These are phyloP conservation scores for Plagiodera versicolora DNA, from an alignment of 2,888 invertebrate genomes.

Conservation along the genomic window DNA sequence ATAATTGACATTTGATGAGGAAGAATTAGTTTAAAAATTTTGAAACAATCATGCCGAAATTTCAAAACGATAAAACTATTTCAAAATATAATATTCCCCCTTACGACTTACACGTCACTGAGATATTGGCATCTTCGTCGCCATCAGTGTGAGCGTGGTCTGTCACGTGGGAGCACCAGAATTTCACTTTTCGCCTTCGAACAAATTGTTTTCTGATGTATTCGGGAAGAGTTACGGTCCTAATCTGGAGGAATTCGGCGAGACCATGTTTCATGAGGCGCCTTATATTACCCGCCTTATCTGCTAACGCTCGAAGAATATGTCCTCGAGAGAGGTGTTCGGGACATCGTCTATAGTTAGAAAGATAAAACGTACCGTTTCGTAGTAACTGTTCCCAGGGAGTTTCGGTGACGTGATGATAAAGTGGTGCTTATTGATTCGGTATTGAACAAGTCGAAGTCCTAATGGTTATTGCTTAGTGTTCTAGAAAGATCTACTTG, in stretches of 20 bases:
- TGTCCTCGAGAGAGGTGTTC: background rate
- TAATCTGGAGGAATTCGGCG: slow-evolving; percentile 24
- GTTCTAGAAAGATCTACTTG: too few species aligned
- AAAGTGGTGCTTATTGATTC: background rate
- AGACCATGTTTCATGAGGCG: slow-evolving; percentile 14
- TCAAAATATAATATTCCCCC: too few species aligned
- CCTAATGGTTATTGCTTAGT: too few species aligned
- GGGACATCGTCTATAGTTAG: background rate
- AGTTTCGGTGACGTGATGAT: background rate
- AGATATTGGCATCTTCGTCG: slow-evolving; percentile 6
- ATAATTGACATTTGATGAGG: too few species aligned
- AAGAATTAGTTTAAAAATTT: too few species aligned
- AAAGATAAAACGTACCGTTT: background rate
- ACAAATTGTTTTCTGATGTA: slow-evolving; percentile 38
- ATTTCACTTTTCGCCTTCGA: slow-evolving; percentile 33
- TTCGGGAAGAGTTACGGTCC: slow-evolving; percentile 28
- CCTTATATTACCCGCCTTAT: slow-evolving; percentile 14
- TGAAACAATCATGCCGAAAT: too few species aligned
- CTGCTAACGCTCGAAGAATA: slow-evolving; percentile 7
- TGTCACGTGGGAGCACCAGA: slow-evolving; percentile 21
- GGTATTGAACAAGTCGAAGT: too few species aligned
- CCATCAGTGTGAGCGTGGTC: slow-evolving; percentile 24
- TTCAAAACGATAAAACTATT: too few species aligned
- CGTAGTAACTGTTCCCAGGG: background rate
- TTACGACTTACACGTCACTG: background rate